Evolutionary conservation across 2,797 vertebrate species (phyloP), one percentile per base, ranked within the genome.

Genomic region (Phalloptychus januarius): DNA sequence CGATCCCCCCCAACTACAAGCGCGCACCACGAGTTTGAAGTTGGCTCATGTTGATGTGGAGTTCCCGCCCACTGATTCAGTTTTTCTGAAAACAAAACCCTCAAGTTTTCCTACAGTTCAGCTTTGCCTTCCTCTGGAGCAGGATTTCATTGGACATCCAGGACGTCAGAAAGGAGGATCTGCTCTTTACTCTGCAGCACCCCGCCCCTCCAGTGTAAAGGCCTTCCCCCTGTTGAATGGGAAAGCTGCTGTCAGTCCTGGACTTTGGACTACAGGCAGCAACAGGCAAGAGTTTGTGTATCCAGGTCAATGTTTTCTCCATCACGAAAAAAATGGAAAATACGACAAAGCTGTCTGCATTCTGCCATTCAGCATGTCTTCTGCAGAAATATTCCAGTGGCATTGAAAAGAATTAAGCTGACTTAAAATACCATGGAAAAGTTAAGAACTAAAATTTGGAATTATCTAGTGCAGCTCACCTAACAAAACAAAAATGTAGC

Each of bases 191-290:
- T 38, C 77, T 0, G 44, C 65, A 28, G 84, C 77, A 84, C 93
- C 90, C 91, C 94, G 89, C 94, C 91, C 88, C 88, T 91, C 67
- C 88, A 87, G 86, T 1, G 78, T 72, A 75, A 83, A 78, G 82
- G 33, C 88, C 90, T 7, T 89, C 92, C 88, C 89, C 85, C 88
- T 54, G 5, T 33, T 20, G 63, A 23, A 76, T 72, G 72, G 4
- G 40, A 13, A 72, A 31, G 42, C 52, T 2, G 48, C 73, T 52
- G 69, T 33, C 6, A 54, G 63, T 54, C 7, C 73, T 85, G 91
- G 88, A 91, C 89, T 93, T 91, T 89, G 91, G 75, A 83, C 90
- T 40, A 73, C 31, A 23, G 18, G 31, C 31, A 4, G 33, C 46
- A 31, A 20, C 38, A 79, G n/a, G 31, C 38, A 36, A 25, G 25